A percentile compares a stretch with the other conserved stretches of the same genome.
Evolutionary conservation across 2,888 invertebrate genomes (phyloP).

Genomic region (Brenthis daphne): DNA sequence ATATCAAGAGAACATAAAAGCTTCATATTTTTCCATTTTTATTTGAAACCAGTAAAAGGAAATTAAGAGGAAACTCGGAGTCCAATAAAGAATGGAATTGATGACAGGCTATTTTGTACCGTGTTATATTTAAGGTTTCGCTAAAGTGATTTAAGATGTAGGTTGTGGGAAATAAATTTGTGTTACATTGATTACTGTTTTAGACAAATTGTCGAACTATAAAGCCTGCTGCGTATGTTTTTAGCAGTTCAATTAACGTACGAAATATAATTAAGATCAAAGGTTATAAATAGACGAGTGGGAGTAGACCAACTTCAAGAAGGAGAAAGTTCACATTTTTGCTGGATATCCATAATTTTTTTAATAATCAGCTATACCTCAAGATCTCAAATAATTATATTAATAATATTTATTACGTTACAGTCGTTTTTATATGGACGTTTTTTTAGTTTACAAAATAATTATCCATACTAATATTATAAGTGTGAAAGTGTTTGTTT

Average conservation of each 20-base stretch:
- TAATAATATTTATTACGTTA: neutral
- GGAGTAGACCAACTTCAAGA: no score
- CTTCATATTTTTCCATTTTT: slow-evolving; percentile 52
- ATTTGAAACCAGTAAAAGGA: slow-evolving; percentile 38
- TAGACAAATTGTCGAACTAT: no score
- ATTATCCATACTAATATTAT: neutral
- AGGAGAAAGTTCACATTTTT: no score
- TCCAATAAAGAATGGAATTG: slow-evolving; percentile 52
- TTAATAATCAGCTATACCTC: no score
- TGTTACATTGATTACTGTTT: no score
- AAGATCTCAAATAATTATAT: no score
- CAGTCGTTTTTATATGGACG: neutral
- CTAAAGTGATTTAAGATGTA: neutral
- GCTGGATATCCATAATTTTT: no score
- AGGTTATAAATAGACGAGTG: no score
- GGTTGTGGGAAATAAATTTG: neutral
- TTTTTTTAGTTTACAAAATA: slow-evolving; percentile 1
- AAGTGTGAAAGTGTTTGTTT: no score
- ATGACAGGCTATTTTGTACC: slow-evolving; percentile 47
- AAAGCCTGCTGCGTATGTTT: no score
- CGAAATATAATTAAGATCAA: no score
- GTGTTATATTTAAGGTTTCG: neutral
- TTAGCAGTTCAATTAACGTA: no score
- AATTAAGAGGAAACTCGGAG: slow-evolving; percentile 41
- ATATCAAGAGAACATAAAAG: slow-evolving; percentile 51